A percentile compares a stretch with the other conserved stretches of the same genome.
Evolutionary conservation across 2,113 vertebrate species (phyloP).

Genomic region (Podilymbus podiceps): DNA sequence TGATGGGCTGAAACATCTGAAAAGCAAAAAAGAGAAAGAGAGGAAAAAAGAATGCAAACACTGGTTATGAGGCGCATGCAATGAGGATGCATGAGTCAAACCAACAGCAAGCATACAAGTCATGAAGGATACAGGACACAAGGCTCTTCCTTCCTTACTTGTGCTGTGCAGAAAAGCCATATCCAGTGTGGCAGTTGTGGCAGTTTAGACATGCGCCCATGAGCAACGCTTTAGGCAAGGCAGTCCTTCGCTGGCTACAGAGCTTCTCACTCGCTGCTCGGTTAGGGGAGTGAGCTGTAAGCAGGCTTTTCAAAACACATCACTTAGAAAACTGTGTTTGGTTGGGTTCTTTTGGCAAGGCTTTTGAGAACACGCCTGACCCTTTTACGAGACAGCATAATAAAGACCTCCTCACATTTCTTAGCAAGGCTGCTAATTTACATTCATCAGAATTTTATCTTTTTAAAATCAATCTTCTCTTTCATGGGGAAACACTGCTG

Average conservation of each 20-base stretch:
- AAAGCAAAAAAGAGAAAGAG: conserved; percentile 83
- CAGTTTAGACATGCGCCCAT: conserved; percentile 68
- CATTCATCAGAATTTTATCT: conserved; percentile 26
- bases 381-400: conserved; percentile 40
- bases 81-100: conserved; percentile 89
- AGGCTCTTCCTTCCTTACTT: conserved; percentile 79
- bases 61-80: conserved; percentile 95
- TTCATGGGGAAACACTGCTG: conserved; percentile 38
- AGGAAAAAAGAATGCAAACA: conserved; percentile 86
- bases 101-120: conserved; percentile 82
- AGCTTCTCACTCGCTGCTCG: conserved; percentile 53
- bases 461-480: conserved; percentile 58
- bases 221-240: conserved; percentile 64
- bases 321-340: conserved; percentile 54
- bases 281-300: conserved; percentile 64
- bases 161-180: conserved; percentile 77
- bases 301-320: conserved; percentile 68
- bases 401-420: conserved; percentile 14
- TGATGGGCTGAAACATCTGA: conserved; percentile 90
- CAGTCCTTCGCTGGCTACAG: conserved; percentile 66
- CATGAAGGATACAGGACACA: conserved; percentile 75
- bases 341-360: conserved; percentile 64
- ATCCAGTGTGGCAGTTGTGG: conserved; percentile 62
- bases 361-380: conserved; percentile 53
- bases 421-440: conserved; percentile 57